Evolutionary conservation across 2,888 invertebrate species (phyloP), one percentile per base, ranked within the genome.

Genomic region (Noctua janthe): DNA sequence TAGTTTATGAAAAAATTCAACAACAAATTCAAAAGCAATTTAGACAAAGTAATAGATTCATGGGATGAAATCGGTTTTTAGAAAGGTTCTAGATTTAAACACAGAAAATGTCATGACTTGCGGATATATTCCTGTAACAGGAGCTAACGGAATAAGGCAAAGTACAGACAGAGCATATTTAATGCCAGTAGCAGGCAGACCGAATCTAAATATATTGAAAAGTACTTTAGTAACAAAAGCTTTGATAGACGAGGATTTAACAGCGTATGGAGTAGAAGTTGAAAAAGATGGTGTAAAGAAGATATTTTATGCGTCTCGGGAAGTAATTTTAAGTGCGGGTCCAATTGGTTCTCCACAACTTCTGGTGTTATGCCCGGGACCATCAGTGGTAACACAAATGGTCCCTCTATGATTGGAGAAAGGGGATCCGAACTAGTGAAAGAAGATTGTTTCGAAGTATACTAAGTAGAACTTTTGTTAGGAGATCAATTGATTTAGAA

Each of bases 331-430:
- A 7, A 94, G 95, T 3, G 95, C 94, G 0, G 96, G 96, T 4
- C 86, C 93, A 4, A 91, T 96, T 10, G 94, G 95, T 82, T 93
- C 96, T 0, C 94, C 96, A 1, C 94, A 94, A 84, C 90, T 96
- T 10, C 90, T 95, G 17, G 97, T 81, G 95, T 98, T 20, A 98
- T 98, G 97, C 98, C 98, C 0, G 94, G 94, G 56, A 97, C 97
- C 1, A 94, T 95, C 0, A 97, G 97, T 10, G 97, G 97, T 0
- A 97, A 97, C 88, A 97, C 97, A 1, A 97, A 97, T 85, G 97
- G 97, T 0, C 97, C 97, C 1, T 94, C 96, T 4, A 98, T 98
- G 97, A 97, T 97, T n/a, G 98, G 96, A 0, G 97, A 98, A 88
- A 97, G 97, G 90, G 97, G 97, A 0, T 94, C 97, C 1, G 97